Base-by-base conservation (phyloP, 1,140 invertebrate genomes). In the Orius insidiosus region DNA sequence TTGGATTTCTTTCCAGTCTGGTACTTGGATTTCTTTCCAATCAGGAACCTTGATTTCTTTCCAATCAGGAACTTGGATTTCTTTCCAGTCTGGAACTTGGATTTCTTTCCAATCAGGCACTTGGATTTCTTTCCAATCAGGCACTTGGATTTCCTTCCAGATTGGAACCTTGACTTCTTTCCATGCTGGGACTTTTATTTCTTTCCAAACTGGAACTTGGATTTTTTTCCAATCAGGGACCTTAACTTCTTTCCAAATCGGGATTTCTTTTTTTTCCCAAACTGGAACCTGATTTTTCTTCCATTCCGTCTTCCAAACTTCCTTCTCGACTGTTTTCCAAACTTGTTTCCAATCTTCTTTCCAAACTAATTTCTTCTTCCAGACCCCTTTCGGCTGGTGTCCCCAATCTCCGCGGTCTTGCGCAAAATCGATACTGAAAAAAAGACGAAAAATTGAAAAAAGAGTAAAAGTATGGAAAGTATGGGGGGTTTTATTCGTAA, bases 211-310 rank as follows among this genome's bases (percentile, higher is more conserved):
- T 6, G 55, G 60, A 33, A 54, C 55, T 40, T 52, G 52, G 37
- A 55, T 54, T 53, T 50, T 54, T 34, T 50, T 53, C 54, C 48
- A 59, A 3, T 55, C 37, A 39, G 56, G 56, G 10, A 58, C 54
- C 48, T 67, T 59, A 1, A 65, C 46, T 46, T 67, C 63, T 44
- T 65, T 66, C 64, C 64, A 53, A 9, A 49, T 16, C 1, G 50
- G 51, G 0, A 52, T 47, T n/a, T 54, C 44, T 11, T 59, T 67
- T 33, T 74, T 67, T 56, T 78, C 76, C 71, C 75, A 76, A 10
- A 71, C 70, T 33, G 76, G 74, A 10, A 79, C 72, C 61, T 79
- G 73, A 16, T 76, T 67, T 36, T 75, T 67, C 57, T 78, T 76
- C 71, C 74, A 76, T 10, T 71, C 70, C 16, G 63, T 56, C 19